Percentiles rank a stretch among this genome's conserved stretches.
phyloP scores from a whole-genome alignment of 2,113 vertebrate species.

The Chauna torquata region DNA sequence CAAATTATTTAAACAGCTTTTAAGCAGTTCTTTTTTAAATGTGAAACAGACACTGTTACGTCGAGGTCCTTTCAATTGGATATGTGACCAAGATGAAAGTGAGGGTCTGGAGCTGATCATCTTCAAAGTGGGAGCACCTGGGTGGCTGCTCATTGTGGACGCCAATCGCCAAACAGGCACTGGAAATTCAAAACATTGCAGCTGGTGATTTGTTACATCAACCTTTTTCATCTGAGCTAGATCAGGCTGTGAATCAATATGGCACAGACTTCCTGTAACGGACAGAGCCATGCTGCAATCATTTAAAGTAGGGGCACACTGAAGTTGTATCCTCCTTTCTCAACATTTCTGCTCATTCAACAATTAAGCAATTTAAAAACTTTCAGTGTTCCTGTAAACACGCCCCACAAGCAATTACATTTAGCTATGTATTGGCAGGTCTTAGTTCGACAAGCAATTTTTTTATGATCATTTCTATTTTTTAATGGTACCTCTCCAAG shows the following conservation, averaged over 20 bases:
- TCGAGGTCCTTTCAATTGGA: background rate
- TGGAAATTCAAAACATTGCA: background rate
- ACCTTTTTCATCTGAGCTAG: background rate
- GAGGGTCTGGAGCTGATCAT: slow-evolving; percentile 28
- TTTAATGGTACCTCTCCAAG: background rate
- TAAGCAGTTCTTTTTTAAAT: background rate
- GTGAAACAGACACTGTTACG: background rate
- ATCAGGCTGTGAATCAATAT: background rate
- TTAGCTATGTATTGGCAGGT: background rate
- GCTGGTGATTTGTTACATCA: background rate
- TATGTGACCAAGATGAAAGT: slow-evolving; percentile 14
- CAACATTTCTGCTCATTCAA: background rate
- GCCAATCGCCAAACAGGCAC: background rate
- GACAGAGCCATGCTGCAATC: background rate
- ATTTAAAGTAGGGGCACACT: background rate
- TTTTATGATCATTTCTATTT: background rate
- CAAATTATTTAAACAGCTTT: background rate
- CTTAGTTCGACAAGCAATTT: background rate
- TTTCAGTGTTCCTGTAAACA: background rate
- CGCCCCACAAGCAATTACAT: background rate
- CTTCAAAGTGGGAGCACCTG: slow-evolving; percentile 24
- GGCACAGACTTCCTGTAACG: background rate
- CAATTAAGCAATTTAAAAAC: background rate
- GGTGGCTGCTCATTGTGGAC: background rate
- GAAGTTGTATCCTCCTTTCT: background rate